Evolutionary conservation across 2,797 vertebrate genomes (phyloP), one percentile per base, ranked within the genome.

Genomic region (Oophaga sylvatica): DNA sequence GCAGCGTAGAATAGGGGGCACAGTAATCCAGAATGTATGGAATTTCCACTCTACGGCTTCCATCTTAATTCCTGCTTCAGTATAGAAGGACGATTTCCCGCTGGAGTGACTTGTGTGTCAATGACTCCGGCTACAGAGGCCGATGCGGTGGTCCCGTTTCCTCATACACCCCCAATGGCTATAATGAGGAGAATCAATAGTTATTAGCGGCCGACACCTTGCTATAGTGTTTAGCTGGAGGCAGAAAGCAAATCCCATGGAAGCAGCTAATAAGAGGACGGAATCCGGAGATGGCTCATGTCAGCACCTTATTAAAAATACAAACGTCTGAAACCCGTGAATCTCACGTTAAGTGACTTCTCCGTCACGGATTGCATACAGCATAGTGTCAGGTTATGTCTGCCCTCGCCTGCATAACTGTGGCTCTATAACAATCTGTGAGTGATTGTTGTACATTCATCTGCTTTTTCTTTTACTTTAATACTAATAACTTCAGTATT

Each of bases 151-250:
- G 56, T 7, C 29, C 11, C 65, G 12, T 65, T 19, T 45, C 29
- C 35, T 65, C 48, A 62, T 80, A 62, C 1, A 11, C 59, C 79
- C 48, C 79, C 60, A 22, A n/a, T 15, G 63, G 79, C 79, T 80
- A 65, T 53, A n/a, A 80, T 63, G 11, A 45, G 48, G 11, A 41
- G 35, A 80, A 80, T 80, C 59, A 15, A 63, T 80, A 22, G 60
- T 22, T 63, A 80, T 80, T 59, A 80, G 31, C n/a, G 12, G 79
- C 59, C 16, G 35, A 41, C 79, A 80, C 59, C 31, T 63, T 63
- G 79, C 17, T 41, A 45, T n/a, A 80, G 60, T 45, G 63, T 80
- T 63, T 65, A 80, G 79, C 79, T 65, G 60, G 31, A 45, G 79
- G 79, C 79, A 41, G 1, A n/a, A 41, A n/a, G 10, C 79, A 41